Percentiles rank a stretch among this genome's conserved stretches.
phyloP scores from a whole-genome alignment of 2,113 vertebrate species.

The Neopipo cinnamomea region DNA sequence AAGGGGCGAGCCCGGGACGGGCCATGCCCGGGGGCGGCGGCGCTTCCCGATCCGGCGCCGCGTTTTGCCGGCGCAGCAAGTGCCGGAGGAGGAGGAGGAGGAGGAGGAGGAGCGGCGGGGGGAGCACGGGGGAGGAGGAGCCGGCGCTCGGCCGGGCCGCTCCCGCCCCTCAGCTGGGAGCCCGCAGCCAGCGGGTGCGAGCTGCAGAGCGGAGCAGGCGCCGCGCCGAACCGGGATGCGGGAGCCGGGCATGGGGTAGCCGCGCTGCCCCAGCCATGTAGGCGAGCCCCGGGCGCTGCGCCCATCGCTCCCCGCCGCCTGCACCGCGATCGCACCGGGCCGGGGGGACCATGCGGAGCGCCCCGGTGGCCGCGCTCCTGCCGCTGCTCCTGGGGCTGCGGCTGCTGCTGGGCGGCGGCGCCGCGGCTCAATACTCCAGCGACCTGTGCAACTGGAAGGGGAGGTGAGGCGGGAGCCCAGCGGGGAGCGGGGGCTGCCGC shows the following conservation, averaged over 20 bases:
- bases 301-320: background rate
- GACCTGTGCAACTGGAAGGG: conserved; percentile 98
- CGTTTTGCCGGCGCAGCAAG: background rate
- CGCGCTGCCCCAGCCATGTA: background rate
- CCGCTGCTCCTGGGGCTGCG: conserved; percentile 73
- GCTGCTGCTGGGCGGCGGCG: conserved; percentile 76
- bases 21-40: background rate
- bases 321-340: background rate
- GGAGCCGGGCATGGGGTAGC: conserved; percentile 42
- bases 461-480: conserved; percentile 78
- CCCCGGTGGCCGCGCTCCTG: conserved; percentile 49
- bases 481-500: background rate
- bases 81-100: background rate
- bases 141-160: background rate
- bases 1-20: too few relatives aligned
- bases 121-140: background rate
- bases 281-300: background rate
- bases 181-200: background rate
- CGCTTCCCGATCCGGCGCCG: background rate
- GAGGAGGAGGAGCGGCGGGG: background rate
- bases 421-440: conserved; percentile 88
- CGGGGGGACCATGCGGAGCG: conserved; percentile 61
- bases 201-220: conserved; percentile 6
- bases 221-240: background rate
- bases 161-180: conserved; percentile 62